phyloP scores from a whole-genome alignment of 2,888 invertebrate genomes.

The Nowickia ferox region DNA sequence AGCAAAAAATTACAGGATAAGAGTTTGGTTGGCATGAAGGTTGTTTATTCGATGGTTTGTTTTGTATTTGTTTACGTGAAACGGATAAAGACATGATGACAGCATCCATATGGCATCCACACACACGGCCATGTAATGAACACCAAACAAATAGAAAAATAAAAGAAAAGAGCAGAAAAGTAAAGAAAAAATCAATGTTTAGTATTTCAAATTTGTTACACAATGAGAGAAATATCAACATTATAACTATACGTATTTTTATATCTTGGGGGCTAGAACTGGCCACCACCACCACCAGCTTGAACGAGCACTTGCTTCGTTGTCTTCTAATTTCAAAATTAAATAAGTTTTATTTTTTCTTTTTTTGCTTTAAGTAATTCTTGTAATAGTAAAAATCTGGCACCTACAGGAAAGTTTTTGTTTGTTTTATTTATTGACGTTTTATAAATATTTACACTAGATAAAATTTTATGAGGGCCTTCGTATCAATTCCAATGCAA shows the following conservation, averaged over 20 bases:
- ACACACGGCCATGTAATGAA: constrained; percentile 28
- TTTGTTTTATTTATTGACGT: background rate
- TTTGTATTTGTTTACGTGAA: constrained; percentile 40
- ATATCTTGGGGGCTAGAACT: constrained; percentile 3
- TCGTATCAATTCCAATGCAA: background rate
- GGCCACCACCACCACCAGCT: background rate
- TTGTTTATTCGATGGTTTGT: constrained; percentile 21
- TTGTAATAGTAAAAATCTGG: background rate
- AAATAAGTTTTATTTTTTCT: constrained; percentile 7
- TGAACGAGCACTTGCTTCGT: background rate
- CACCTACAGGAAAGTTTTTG: background rate
- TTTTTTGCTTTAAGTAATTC: background rate
- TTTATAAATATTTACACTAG: constrained; percentile 54
- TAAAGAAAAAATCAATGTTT: constrained; percentile 53
- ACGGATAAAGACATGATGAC: constrained; percentile 61
- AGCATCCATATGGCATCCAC: constrained; percentile 44
- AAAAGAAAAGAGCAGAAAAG: background rate
- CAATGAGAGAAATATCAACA: constrained; percentile 2
- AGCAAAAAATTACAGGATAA: constrained; percentile 32
- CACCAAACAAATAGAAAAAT: background rate
- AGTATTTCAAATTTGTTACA: constrained; percentile 6
- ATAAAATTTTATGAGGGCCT: constrained; percentile 44
- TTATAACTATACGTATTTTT: background rate
- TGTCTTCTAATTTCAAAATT: constrained; percentile 12
- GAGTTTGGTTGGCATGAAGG: background rate